Conservation (phyloP, 2,113 vertebrate genomes). For the Arvicanthis niloticus region DNA sequence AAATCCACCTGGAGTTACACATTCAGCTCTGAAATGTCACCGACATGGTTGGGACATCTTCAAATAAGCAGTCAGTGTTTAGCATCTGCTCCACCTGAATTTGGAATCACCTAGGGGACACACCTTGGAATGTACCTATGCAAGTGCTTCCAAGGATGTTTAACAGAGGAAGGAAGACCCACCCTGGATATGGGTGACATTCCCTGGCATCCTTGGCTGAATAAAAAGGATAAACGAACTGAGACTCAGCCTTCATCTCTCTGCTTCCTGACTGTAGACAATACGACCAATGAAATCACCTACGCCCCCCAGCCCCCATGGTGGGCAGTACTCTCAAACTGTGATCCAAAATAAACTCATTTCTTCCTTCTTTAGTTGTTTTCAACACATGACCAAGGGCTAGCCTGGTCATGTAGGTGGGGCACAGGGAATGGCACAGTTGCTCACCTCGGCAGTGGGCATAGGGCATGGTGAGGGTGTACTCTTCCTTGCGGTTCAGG, state of each 20-base stretch:
- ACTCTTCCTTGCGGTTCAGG: constrained; percentile 92
- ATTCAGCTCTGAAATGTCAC: neutral
- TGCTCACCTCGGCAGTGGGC: constrained; percentile 96
- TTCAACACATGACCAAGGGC: neutral
- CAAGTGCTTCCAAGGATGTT: neutral
- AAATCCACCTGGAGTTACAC: neutral
- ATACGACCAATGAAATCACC: no score
- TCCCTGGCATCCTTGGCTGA: neutral
- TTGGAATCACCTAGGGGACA: neutral
- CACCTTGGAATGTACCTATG: no score
- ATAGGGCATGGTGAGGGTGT: constrained; percentile 97
- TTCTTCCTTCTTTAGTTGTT: neutral
- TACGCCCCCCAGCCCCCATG: neutral
- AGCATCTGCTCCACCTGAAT: neutral
- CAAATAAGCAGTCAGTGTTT: neutral
- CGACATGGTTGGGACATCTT: neutral
- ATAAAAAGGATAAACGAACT: neutral
- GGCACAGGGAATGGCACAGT: accelerated
- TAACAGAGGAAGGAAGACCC: neutral
- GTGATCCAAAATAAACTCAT: neutral
- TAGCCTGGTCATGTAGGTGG: neutral
- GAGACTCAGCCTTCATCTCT: neutral
- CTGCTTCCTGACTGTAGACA: neutral
- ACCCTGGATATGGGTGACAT: neutral
- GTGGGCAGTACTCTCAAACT: neutral